phyloP scores from a whole-genome alignment of 2,113 vertebrate species.

The Rhombomys opimus region DNA sequence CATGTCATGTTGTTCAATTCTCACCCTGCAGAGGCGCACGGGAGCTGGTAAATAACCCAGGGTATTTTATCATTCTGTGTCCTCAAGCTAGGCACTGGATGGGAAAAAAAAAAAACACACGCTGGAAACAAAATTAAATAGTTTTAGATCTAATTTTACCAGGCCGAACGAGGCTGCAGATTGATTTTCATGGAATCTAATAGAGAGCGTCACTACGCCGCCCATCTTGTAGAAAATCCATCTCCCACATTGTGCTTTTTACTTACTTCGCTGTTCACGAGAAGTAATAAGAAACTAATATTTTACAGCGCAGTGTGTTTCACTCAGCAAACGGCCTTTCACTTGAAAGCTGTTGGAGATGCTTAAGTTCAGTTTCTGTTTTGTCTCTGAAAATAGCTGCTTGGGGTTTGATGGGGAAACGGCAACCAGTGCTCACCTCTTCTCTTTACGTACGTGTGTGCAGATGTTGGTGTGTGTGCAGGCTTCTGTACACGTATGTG shows the following conservation, averaged over 20 bases:
- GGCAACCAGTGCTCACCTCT: conserved; percentile 18
- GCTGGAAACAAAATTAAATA: conserved; percentile 87
- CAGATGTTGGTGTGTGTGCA: background rate
- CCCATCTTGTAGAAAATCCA: conserved; percentile 83
- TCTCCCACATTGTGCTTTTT: conserved; percentile 74
- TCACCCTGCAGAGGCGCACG: conserved; percentile 67
- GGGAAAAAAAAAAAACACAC: conserved; percentile 76
- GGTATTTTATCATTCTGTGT: conserved; percentile 83
- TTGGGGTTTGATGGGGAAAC: conserved; percentile 73
- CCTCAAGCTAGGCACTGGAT: conserved; percentile 82
- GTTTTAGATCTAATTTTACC: conserved; percentile 89
- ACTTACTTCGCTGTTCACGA: conserved; percentile 82
- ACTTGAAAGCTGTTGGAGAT: conserved; percentile 65
- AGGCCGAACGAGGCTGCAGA: conserved; percentile 84
- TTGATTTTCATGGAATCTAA: conserved; percentile 87
- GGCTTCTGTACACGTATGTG: background rate
- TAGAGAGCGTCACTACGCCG: conserved; percentile 77
- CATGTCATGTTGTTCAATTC: conserved; percentile 67
- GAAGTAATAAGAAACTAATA: conserved; percentile 85
- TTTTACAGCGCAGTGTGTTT: conserved; percentile 77
- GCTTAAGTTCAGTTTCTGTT: conserved; percentile 52
- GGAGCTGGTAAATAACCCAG: conserved; percentile 82
- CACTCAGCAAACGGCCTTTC: conserved; percentile 74
- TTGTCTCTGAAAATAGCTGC: conserved; percentile 50
- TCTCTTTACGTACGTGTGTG: background rate